Evolutionary conservation across 2,113 vertebrate species (phyloP).

Genomic region (Zosterops pallidus): DNA sequence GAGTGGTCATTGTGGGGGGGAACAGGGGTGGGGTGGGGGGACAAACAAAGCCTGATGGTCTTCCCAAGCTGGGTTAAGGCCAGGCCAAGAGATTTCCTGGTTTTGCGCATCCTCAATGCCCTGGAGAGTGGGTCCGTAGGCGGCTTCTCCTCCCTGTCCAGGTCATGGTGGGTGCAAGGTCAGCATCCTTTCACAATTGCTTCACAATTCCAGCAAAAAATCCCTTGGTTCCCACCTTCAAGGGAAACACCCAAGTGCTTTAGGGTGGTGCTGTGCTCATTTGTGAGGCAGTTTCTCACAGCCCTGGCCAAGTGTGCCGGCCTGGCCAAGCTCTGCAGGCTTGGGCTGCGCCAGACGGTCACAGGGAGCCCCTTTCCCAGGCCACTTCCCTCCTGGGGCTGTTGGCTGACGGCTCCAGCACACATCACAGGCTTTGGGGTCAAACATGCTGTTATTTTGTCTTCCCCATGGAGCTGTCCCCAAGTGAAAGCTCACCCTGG

Average conservation of each 20-base stretch:
- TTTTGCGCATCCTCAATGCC: background rate
- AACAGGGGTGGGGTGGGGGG: background rate
- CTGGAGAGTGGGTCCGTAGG: background rate
- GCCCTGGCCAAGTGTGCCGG: background rate
- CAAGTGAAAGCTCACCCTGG: background rate
- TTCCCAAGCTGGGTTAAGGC: rapidly evolving
- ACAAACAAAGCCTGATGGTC: background rate
- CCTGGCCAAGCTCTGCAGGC: rapidly evolving
- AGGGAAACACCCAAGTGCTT: background rate
- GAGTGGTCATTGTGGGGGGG: background rate
- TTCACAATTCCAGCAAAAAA: rapidly evolving
- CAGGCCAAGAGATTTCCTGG: rapidly evolving
- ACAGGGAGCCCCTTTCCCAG: slow-evolving; percentile 10
- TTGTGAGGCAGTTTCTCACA: background rate
- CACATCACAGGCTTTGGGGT: background rate
- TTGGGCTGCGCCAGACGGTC: rapidly evolving
- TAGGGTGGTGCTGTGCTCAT: background rate
- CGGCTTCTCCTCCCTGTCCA: rapidly evolving
- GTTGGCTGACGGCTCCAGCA: rapidly evolving
- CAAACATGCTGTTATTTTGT: background rate
- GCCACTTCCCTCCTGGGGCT: background rate
- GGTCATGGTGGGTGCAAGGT: rapidly evolving
- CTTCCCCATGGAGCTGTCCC: background rate
- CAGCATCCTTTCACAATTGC: background rate
- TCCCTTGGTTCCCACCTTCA: background rate